Evolutionary conservation across 2,888 invertebrate genomes (phyloP).

Genomic region (Andricus curvator): DNA sequence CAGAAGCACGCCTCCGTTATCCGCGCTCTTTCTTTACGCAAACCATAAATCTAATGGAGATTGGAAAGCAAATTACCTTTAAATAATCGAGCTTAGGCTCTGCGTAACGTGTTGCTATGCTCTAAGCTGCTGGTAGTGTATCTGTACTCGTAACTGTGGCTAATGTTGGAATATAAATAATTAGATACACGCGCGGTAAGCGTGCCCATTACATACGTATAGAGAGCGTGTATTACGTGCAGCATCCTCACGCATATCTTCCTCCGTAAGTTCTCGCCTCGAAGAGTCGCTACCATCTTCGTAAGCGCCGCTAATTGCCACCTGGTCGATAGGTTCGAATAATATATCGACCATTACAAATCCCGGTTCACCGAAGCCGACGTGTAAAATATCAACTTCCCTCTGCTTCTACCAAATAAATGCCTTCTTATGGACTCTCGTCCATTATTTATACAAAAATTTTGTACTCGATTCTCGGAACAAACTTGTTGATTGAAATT

Average conservation of each 20-base stretch:
- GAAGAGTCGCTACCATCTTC: conserved; percentile 37
- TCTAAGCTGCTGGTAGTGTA: background rate
- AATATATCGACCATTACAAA: conserved; percentile 44
- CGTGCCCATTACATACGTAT: conserved; percentile 43
- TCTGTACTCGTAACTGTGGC: conserved; percentile 36
- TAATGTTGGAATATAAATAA: conserved; percentile 43
- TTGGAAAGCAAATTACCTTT: conserved; percentile 35
- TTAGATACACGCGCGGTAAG: conserved; percentile 46
- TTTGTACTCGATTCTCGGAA: background rate
- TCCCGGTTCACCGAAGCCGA: conserved; percentile 1
- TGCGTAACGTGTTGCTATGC: conserved; percentile 11
- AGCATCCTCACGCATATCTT: conserved; percentile 10
- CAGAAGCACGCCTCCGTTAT: conserved; percentile 9
- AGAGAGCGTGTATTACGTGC: conserved; percentile 14
- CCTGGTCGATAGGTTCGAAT: conserved; percentile 41
- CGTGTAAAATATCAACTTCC: background rate
- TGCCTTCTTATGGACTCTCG: background rate
- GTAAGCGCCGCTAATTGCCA: conserved; percentile 47
- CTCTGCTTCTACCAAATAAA: background rate
- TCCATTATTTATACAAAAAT: background rate
- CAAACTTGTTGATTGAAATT: background rate
- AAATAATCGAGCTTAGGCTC: conserved; percentile 26
- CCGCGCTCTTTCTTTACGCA: conserved; percentile 3
- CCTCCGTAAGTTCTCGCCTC: conserved; percentile 31
- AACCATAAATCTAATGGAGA: conserved; percentile 31